phyloP scores from a whole-genome alignment of 2,113 vertebrate species.

The Sturnus vulgaris region DNA sequence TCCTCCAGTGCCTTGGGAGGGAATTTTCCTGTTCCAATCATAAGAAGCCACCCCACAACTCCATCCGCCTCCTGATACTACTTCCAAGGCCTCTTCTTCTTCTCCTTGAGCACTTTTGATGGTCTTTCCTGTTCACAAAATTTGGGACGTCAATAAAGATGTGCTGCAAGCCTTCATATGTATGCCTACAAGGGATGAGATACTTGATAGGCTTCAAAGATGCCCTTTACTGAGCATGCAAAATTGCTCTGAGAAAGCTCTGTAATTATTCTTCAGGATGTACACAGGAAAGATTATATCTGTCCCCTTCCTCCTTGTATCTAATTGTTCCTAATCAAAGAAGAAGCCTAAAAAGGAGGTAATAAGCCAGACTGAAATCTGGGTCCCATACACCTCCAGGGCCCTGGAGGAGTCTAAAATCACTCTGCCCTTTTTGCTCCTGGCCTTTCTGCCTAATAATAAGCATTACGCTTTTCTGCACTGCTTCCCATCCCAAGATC shows the following conservation, averaged over 20 bases:
- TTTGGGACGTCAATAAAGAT: not conserved
- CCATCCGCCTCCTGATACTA: not conserved
- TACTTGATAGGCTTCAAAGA: slow-evolving; percentile 31
- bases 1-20: accelerated
- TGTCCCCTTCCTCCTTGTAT: slow-evolving; percentile 15
- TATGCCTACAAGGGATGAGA: not conserved
- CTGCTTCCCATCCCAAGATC: not conserved
- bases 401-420: not conserved
- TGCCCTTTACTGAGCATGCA: slow-evolving; percentile 34
- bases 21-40: not conserved
- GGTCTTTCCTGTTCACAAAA: not conserved
- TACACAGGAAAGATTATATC: slow-evolving; percentile 28
- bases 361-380: not conserved
- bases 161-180: not conserved
- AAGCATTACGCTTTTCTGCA: not conserved
- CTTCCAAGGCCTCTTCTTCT: not conserved
- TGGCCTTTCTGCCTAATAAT: slow-evolving; percentile 5
- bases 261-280: slow-evolving; percentile 30
- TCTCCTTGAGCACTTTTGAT: not conserved
- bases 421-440: not conserved
- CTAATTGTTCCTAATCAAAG: slow-evolving; percentile 29
- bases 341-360: not conserved
- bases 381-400: not conserved
- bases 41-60: not conserved
- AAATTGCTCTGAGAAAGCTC: slow-evolving; percentile 36